These are phyloP conservation scores for Apostichopus californicus DNA, from an alignment of 35 echinoderm and acorn worm genomes.

Conservation along the genomic window DNA sequence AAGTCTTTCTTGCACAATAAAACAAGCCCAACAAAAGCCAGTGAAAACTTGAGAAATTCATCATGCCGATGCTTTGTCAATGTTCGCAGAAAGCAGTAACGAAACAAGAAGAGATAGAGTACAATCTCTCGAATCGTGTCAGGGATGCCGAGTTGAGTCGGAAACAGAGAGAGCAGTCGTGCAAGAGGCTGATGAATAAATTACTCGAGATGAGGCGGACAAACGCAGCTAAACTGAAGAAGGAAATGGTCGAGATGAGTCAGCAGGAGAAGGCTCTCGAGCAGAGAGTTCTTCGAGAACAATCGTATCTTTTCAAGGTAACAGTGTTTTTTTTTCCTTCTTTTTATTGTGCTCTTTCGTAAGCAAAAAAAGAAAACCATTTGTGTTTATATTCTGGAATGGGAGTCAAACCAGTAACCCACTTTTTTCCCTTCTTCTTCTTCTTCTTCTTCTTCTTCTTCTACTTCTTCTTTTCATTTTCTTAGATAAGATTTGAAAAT, in stretches of 20 bases:
- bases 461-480: too few relatives aligned
- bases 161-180: conserved; percentile 80
- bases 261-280: conserved; percentile 78
- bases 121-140: conserved; percentile 83
- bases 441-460: too few relatives aligned
- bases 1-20: too few relatives aligned
- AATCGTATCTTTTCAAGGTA: conserved; percentile 87
- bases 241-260: conserved; percentile 74
- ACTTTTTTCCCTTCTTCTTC: too few relatives aligned
- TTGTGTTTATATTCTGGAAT: too few relatives aligned
- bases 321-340: background rate
- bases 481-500: too few relatives aligned
- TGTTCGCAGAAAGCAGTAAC: conserved; percentile 76
- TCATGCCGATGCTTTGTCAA: background rate
- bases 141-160: conserved; percentile 70
- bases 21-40: too few relatives aligned
- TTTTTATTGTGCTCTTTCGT: too few relatives aligned
- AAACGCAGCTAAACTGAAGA: conserved; percentile 75
- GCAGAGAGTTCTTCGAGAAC: conserved; percentile 82
- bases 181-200: conserved; percentile 57
- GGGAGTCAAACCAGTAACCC: too few relatives aligned
- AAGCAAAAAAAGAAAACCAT: too few relatives aligned
- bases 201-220: conserved; percentile 75
- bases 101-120: conserved; percentile 93
- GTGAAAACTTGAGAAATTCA: background rate